Evolutionary conservation across 2,113 vertebrate genomes (phyloP), one percentile per base, ranked within the genome.

Genomic region (Danionella cerebrum): DNA sequence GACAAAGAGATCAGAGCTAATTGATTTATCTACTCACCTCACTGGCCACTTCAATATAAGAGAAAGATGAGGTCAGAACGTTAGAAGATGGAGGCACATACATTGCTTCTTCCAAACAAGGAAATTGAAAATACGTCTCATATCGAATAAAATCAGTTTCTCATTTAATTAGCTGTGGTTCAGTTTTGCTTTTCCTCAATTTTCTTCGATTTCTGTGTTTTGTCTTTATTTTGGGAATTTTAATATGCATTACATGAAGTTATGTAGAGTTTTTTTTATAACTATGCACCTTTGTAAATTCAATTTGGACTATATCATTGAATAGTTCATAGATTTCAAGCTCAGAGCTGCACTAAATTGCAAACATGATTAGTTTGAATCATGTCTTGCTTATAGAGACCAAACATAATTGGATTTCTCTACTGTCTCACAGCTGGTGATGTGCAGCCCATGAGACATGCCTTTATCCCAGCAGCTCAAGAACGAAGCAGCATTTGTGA

Each of bases 1-100:
- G 73, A 68, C 77, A 65, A 68, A 55, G 57, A 36, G 63, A 79
- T 53, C 70, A 64, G 69, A 67, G 72, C 66, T 81, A 78, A 80
- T 83, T 73, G 74, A 80, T 82, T 80, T 65, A 72, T 77, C 70
- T 42, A 57, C 67, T 77, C 64, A n/a, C 52, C 53, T 14, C n/a
- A 14, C 45, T 11, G 57, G 21, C 14, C 24, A 31, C 42, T 64
- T 54, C 53, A 67, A 42, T 67, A 42, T 66, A 45, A 25, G 27
- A 29, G 16, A 27, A 36, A 22, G 19, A 51, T 65, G 21, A 24
- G 53, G 33, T 39, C n/a, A 11, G 33, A 24, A 14, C 13, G 21
- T 27, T 39, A 39, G 27, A n/a, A 57, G 53, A 19, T 57, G 22
- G 33, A 18, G 19, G 24, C 3, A 13, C 35, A 24, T 38, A 11